These are phyloP conservation scores for Harpagoxenus sublaevis DNA, from an alignment of 2,888 invertebrate genomes.

Conservation along the genomic window DNA sequence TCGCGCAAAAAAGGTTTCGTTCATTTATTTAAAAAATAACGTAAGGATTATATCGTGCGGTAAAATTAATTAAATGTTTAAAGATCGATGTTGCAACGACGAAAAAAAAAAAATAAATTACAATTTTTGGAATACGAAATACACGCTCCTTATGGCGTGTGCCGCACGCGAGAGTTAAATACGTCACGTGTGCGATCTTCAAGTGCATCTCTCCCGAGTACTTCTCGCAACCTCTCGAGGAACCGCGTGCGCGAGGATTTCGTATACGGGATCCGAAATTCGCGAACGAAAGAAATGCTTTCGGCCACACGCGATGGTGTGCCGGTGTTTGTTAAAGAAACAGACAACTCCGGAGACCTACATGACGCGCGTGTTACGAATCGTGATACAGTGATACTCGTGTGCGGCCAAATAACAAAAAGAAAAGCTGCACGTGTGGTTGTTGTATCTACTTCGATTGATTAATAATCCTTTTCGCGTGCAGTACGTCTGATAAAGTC, in stretches of 20 bases:
- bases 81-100: background rate
- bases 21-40: background rate
- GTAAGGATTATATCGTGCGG: background rate
- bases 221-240: slow-evolving; percentile 52
- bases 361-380: slow-evolving; percentile 63
- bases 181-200: background rate
- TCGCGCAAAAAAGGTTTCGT: background rate
- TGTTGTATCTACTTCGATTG: slow-evolving; percentile 26
- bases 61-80: background rate
- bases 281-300: slow-evolving; percentile 63
- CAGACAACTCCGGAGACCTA: slow-evolving; percentile 61
- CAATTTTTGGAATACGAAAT: slow-evolving; percentile 10
- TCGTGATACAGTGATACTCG: slow-evolving; percentile 52
- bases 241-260: slow-evolving; percentile 23
- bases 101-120: background rate
- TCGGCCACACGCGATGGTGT: slow-evolving; percentile 69
- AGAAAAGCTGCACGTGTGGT: background rate
- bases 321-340: slow-evolving; percentile 70
- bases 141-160: background rate
- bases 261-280: slow-evolving; percentile 36
- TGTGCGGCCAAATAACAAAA: background rate
- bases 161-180: background rate
- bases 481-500: background rate
- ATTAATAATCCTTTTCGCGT: slow-evolving; percentile 38
- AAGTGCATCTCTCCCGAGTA: background rate